These are phyloP conservation scores for Acipenser oxyrinchus DNA, from an alignment of 2,797 vertebrate species.

Conservation along the genomic window DNA sequence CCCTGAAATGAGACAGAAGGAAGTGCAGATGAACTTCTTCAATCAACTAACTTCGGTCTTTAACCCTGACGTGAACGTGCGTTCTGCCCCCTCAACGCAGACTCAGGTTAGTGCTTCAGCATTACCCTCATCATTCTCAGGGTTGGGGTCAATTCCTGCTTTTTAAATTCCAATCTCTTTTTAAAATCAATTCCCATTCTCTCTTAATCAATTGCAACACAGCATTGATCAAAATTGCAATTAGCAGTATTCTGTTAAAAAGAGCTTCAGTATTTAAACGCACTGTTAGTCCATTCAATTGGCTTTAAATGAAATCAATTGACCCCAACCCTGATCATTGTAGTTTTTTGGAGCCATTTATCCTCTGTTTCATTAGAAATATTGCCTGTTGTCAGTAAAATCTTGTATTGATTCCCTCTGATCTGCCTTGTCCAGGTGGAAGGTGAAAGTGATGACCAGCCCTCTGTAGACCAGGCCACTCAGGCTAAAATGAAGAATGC, in stretches of 20 bases:
- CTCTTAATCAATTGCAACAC: too few relatives aligned
- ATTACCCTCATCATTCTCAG: not conserved
- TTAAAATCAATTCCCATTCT: not conserved
- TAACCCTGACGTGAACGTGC: slow-evolving; percentile 77
- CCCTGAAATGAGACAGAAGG: slow-evolving; percentile 89
- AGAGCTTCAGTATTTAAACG: too few relatives aligned
- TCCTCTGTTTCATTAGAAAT: too few relatives aligned
- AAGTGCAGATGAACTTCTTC: slow-evolving; percentile 98
- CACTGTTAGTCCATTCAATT: too few relatives aligned
- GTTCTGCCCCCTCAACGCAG: slow-evolving; percentile 61
- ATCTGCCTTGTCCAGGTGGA: slow-evolving; percentile 59
- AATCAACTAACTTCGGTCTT: slow-evolving; percentile 95
- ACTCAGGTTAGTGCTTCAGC: slow-evolving; percentile 52
- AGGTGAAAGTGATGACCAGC: slow-evolving; percentile 80
- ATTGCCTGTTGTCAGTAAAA: not conserved
- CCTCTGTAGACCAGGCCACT: slow-evolving; percentile 75
- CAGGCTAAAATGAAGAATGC: slow-evolving; percentile 90
- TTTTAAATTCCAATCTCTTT: not conserved
- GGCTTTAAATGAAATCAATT: too few relatives aligned
- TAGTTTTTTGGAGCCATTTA: too few relatives aligned
- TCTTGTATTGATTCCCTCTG: not conserved
- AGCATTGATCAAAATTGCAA: too few relatives aligned
- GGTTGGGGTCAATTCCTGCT: not conserved
- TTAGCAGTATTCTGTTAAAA: too few relatives aligned
- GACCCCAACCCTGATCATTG: too few relatives aligned